Conservation (phyloP, 2,113 vertebrate species). For the Hucho hucho region DNA sequence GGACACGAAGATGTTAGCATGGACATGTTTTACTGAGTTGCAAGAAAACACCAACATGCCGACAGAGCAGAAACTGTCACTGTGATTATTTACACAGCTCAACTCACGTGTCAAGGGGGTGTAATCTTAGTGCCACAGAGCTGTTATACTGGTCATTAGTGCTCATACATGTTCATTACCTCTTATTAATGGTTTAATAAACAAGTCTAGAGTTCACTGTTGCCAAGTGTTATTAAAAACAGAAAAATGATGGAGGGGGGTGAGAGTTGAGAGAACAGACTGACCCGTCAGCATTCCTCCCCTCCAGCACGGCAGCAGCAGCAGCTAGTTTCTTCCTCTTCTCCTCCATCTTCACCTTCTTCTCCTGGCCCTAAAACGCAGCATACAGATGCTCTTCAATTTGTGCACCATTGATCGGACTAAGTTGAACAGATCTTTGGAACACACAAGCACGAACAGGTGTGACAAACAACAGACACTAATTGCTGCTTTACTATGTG, state of each 20-base stretch:
- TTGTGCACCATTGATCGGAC: background rate
- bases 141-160: no score
- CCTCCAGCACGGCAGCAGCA: slow-evolving; percentile 78
- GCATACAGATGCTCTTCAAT: background rate
- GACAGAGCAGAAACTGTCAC: no score
- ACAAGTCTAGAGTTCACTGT: no score
- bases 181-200: no score
- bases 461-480: background rate
- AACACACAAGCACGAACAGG: background rate
- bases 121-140: no score
- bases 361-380: slow-evolving; percentile 80
- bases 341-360: slow-evolving; percentile 83
- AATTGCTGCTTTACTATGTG: background rate
- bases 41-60: no score
- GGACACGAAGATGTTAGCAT: background rate
- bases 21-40: background rate
- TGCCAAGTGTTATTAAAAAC: no score
- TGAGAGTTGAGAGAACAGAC: slow-evolving; percentile 39
- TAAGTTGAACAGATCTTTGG: background rate
- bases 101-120: no score
- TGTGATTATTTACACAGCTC: no score
- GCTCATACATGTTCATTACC: no score
- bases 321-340: slow-evolving; percentile 82
- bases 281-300: slow-evolving; percentile 91
- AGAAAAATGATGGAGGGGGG: background rate